Base-by-base conservation (phyloP, 1,140 invertebrate species). In the Drosophila nasuta region DNA sequence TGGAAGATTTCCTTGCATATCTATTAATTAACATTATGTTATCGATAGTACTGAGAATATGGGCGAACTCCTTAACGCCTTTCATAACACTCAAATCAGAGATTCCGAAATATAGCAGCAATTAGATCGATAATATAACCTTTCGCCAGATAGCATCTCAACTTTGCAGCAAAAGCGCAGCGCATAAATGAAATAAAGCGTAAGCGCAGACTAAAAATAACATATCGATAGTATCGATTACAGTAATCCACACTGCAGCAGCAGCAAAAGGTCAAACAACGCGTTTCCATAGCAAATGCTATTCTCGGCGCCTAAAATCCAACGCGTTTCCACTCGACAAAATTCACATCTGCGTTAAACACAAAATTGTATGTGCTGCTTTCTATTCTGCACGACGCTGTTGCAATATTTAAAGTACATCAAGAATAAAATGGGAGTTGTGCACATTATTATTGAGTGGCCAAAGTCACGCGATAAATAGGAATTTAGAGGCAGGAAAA, bases 391-490 rank as follows among this genome's bases (percentile, higher is more conserved):
- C 3, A 43, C 20, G 20, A 3, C 20, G 11, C 38, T 43, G 11
- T 43, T 43, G 38, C 38, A 43, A 43, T 45, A 45, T 45, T 45
- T 45, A 45, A 45, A 45, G 43, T 4, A 43, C 38, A 43, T 3
- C 3, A 25, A 25, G 20, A 25, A 20, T 20, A 20, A 20, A 20
- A 20, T 20, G 20, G 20, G 20, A 45, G 13, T 5, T 45, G 45
- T 15, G 5, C 5, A 11, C 1, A 1, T 5, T 20, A 13, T 13
- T 13, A 45, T 59, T 46, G 8, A 58, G 38, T 45, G 48, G 6
- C 20, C 11, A 28, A 1, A 52, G 49, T 28, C 62, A 52, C 49
- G 62, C 62, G 33, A 63, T 38, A 35, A 15, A 3, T 35, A 51
- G 25, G 25, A 10, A 60, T 15, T 20, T 46, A 17, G 4, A 45